Base-by-base conservation (phyloP, 2,888 invertebrate genomes). In the Philhelius pedissequus region DNA sequence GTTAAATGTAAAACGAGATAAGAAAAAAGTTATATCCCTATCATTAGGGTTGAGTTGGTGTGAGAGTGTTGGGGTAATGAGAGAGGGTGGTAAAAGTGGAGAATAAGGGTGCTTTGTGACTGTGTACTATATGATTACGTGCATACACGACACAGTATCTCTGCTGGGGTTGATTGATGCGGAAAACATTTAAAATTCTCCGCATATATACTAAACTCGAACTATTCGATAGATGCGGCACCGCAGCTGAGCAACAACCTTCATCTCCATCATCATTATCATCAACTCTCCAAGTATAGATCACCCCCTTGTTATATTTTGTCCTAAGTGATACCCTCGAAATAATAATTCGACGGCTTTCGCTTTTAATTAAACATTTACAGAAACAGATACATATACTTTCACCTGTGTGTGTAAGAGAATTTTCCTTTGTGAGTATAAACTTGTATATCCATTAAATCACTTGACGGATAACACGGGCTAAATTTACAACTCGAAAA, bases 301-400 rank as follows among this genome's bases (percentile, higher is more conserved):
- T n/a, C 20, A 22, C 32, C 45, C 45, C 25, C 15, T 48, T 64
- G 25, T 20, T 32, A 45, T 64, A 32, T 32, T 35, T 25, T 56
- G 64, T 71, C 70, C 43, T 52, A 66, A 71, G 68, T 60, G 77
- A 74, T 70, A 69, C 58, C 52, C 56, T 83, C 58, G 58, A 50
- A 83, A 70, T 83, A 83, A 74, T 75, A 78, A 70, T 83, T 83
- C 70, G 79, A 78, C 60, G 73, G 69, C 79, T 83, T 83, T 83
- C 56, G 64, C 64, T 79, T 79, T 79, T 83, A 83, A 79, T 83
- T 83, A 83, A 79, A 75, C 64, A 66, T 58, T 69, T 70, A 56
- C 45, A 38, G 74, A 43, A 38, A 50, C 40, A 50, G 35, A 69
- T 25, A 27, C n/a, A 35, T 15, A 48, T 15, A 62, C 15, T 15